Percentiles rank a stretch among this genome's conserved stretches.
These are phyloP conservation scores for Euzetes globulus DNA, from an alignment of 2,888 invertebrate genomes.

Conservation along the genomic window DNA sequence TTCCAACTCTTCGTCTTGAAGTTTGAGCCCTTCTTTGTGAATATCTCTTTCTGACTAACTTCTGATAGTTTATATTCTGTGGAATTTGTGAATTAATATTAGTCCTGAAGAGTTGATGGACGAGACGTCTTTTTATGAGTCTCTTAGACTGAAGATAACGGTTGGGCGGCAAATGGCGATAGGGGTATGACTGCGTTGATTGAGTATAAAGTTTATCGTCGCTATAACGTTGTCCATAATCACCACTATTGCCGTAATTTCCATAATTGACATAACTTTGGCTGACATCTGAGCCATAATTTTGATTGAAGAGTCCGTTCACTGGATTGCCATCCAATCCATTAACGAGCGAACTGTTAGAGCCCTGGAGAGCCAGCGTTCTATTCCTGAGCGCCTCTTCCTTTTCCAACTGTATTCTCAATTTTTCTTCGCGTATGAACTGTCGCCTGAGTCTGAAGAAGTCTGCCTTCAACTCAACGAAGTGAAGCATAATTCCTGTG, in stretches of 20 bases:
- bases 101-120: not conserved
- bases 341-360: not conserved
- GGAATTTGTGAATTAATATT: not conserved
- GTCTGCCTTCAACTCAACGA: constrained; percentile 31
- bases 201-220: not conserved
- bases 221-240: not conserved
- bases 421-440: not conserved
- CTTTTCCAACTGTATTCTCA: not conserved
- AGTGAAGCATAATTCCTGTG: constrained; percentile 28
- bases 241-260: not conserved
- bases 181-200: not conserved
- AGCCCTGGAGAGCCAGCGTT: not conserved
- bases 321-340: not conserved
- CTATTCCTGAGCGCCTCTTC: not conserved
- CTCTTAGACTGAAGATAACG: not conserved
- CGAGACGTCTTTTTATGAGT: not conserved
- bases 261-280: not conserved
- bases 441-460: constrained; percentile 31
- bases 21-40: not conserved
- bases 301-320: not conserved
- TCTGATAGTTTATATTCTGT: not conserved
- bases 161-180: not conserved
- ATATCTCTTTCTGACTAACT: not conserved
- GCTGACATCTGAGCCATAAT: not conserved
- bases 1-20: too few species aligned